Evolutionary conservation across 2,113 vertebrate genomes (phyloP), one percentile per base, ranked within the genome.

Genomic region (Orthonyx spaldingii): DNA sequence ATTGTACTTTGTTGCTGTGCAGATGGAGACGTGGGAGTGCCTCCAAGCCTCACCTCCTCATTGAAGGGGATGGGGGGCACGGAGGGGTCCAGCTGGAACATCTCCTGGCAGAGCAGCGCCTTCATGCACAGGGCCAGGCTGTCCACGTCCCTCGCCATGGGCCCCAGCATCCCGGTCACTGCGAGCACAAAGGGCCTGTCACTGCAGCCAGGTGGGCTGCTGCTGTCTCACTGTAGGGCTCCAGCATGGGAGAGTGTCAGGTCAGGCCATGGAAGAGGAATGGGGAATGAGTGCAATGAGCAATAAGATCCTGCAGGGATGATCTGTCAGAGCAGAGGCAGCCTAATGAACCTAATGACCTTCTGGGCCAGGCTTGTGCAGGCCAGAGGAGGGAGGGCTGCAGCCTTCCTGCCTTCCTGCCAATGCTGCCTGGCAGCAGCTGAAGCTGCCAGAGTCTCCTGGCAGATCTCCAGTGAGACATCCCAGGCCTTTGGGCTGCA

Each of bases 81-180:
- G 0, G 97, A 97, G 89, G 98, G 98, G 81, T 99, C 99, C 97
- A 99, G 93, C 11, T 18, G 80, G 95, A 99, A 99, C 98, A 99
- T 97, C 94, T 99, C 96, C 37, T 99, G 92, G 11, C 98, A 98
- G 26, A 99, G 98, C 76, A 99, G 94, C 0, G 98, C 98, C 97
- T 96, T 97, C 98, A 99, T 98, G 61, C 97, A 99, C 70, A 99
- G 94, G 13, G 98, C 98, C 96, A 99, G 97, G 93, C 98, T 98
- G 89, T 99, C 98, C 88, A 99, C 98, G 5, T 99, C 98, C 41
- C 93, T 97, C 0, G 95, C 98, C 97, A 99, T 91, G 2, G 98
- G 99, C 30, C 99, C 99, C 17, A 97, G 3, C 5, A 94, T 20
- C 2, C 1, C 61, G 0, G 5, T 39, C 76, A 86, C 95, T 91